Evolutionary conservation across 2,113 vertebrate species (phyloP).

Genomic region (Danio rerio): GRCz12tu NC_133187.1:18549501-18550000

Average conservation of each 20-base stretch:
- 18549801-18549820: no score
- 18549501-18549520: neutral
- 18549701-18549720: neutral
- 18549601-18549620: neutral
- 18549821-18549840: no score
- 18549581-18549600: neutral
- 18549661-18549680: no score
- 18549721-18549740: neutral
- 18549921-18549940: neutral
- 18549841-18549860: neutral
- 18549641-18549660: no score
- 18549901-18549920: neutral
- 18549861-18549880: neutral
- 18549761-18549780: neutral
- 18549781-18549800: neutral
- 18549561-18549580: neutral
- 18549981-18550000: neutral
- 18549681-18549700: neutral
- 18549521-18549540: neutral
- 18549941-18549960: neutral
- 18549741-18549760: neutral
- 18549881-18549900: conserved; percentile 24
- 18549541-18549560: neutral
- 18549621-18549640: neutral
- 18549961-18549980: neutral